phyloP scores from a whole-genome alignment of 2,797 vertebrate genomes.

The Paratrypauchen microcephalus region DNA sequence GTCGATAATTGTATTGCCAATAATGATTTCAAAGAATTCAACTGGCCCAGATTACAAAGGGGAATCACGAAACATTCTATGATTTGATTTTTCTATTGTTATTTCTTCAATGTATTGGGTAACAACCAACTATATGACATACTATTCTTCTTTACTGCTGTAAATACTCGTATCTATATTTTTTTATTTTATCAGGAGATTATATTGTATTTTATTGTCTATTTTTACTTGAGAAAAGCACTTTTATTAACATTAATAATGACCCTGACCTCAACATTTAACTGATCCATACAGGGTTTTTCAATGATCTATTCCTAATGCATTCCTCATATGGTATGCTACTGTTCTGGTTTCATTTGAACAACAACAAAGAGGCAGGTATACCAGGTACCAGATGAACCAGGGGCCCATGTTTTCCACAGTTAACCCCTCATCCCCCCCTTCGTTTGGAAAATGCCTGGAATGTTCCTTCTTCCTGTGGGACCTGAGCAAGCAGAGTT shows the following conservation, averaged over 20 bases:
- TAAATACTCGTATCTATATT: too few relatives aligned
- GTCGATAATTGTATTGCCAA: slow-evolving; percentile 28
- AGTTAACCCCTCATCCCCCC: slow-evolving; percentile 54
- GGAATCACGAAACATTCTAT: slow-evolving; percentile 18
- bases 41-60: slow-evolving; percentile 9
- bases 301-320: background rate
- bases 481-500: slow-evolving; percentile 68
- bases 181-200: too few relatives aligned
- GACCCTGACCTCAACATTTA: too few relatives aligned
- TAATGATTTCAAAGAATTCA: slow-evolving; percentile 14
- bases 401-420: slow-evolving; percentile 42
- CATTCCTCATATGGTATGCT: background rate
- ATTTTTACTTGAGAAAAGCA: background rate
- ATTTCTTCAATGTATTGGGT: too few relatives aligned
- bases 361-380: slow-evolving; percentile 36
- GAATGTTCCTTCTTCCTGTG: slow-evolving; percentile 84
- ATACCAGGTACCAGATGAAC: slow-evolving; percentile 38
- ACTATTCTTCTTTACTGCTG: too few relatives aligned
- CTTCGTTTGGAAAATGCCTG: slow-evolving; percentile 71
- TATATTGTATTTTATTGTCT: too few relatives aligned
- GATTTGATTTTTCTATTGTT: background rate
- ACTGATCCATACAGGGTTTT: background rate
- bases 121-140: too few relatives aligned
- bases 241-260: background rate
- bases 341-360: background rate